Conservation (phyloP, 2,797 vertebrate genomes). For the Pseudomugil tenellus region DNA sequence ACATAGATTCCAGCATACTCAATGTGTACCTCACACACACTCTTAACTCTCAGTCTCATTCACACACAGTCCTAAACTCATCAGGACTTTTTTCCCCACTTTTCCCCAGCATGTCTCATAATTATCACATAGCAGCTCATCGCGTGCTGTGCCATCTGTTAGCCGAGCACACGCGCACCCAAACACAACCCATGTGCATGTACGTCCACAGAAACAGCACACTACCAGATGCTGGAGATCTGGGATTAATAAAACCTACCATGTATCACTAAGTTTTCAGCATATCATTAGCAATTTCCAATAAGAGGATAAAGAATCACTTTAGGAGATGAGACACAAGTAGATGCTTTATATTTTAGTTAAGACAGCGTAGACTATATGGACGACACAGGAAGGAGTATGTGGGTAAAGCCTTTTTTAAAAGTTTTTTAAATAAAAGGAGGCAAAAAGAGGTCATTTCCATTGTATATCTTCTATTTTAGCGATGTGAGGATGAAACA, state of each 20-base stretch:
- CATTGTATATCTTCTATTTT: constrained; percentile 2
- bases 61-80: constrained; percentile 58
- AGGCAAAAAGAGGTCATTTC: too few relatives aligned
- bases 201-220: constrained; percentile 27
- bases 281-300: constrained; percentile 62
- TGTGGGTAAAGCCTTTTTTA: too few relatives aligned
- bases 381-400: too few relatives aligned
- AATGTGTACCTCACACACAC: constrained; percentile 6
- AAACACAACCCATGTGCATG: constrained; percentile 7
- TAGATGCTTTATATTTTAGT: too few relatives aligned
- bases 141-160: constrained; percentile 80
- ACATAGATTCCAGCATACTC: neutral
- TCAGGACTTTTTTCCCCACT: constrained; percentile 55
- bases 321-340: too few relatives aligned
- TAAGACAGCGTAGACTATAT: too few relatives aligned
- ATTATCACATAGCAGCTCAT: constrained; percentile 81
- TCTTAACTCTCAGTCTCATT: constrained; percentile 25
- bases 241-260: constrained; percentile 57
- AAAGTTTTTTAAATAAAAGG: too few relatives aligned
- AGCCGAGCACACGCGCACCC: constrained; percentile 32
- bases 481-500: constrained; percentile 2
- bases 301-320: constrained; percentile 44
- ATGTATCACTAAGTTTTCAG: constrained; percentile 60
- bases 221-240: constrained; percentile 56
- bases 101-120: constrained; percentile 72